Evolutionary conservation across 2,113 vertebrate species (phyloP), one percentile per base, ranked within the genome.

Genomic region (Eulemur rufifrons): DNA sequence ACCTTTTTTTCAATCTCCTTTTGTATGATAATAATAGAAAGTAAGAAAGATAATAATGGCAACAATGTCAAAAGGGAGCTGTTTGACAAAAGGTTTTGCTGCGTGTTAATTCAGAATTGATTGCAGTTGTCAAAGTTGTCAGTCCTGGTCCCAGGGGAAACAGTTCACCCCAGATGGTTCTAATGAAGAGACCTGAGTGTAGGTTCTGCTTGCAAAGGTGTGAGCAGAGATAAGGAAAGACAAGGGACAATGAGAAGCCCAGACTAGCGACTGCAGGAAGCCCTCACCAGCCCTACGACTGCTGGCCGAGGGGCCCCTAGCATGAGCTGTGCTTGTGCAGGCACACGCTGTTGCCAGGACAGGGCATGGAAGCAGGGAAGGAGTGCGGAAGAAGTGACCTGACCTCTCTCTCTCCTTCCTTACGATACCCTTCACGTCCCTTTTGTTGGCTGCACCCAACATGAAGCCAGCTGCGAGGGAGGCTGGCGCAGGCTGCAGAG

Each of bases 61-160:
- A 80, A 89, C 83, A 64, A 20, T 92, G 95, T 95, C 84, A 85
- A 45, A 95, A 94, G 68, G 54, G 76, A 95, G 42, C 85, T 56
- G 23, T 93, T 68, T 95, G 83, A 84, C 80, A 87, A 61, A 78
- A 66, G 77, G 45, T 90, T 94, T 95, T 86, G 76, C 66, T 96
- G 42, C 87, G 20, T 63, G 80, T 83, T 85, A 88, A 95, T 94
- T 97, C 42, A 52, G 61, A 95, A 91, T 76, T 83, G 88, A 92
- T 95, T 86, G 80, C 50, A 82, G 1, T 52, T 97, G 88, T 96
- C 56, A 86, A 78, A 78, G 85, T 74, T 95, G 63, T 86, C 77
- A 86, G 21, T 56, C 56, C 88, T 7, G 56, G 61, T 77, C 87
- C 66, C 86, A 8, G 42, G 86, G 47, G 87, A 95, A 95, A 85